Base-by-base conservation (phyloP, 92 coral and sea anemone genomes). In the Hydrozoanthus gracilis region DNA sequence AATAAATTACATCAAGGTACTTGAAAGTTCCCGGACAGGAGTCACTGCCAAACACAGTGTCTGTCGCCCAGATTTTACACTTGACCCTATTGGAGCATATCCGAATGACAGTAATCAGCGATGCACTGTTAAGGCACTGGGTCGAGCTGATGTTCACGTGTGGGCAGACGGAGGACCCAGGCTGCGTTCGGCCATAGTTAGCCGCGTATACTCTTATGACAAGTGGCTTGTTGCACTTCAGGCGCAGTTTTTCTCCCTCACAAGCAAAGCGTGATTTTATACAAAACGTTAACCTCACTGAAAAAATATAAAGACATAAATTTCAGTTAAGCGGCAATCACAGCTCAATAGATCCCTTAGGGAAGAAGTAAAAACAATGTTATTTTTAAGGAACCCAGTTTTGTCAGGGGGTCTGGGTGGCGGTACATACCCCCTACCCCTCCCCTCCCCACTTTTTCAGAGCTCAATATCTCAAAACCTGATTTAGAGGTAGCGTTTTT, bases 21-120 rank as follows among this genome's bases (percentile, higher is more conserved):
- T 93, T 93, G 76, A 75, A 93, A 0, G 91, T 91, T n/a, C 86
- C 92, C 5, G 94, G 92, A 48, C 96, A 93, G 11, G 96, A 91
- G 56, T 93, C 94, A 20, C 92, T 89, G 6, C 62, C 71, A 60
- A 93, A 93, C 20, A 86, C 82, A 9, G 76, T 27, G 45, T 14
- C 46, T 39, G 88, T 89, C 49, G 93, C 96, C 86, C 66, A 89
- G 3, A 93, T 72, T 12, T 86, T 88, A 84, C 96, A 93, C 78
- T 76, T 89, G 4, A 61, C 78, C 76, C 62, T 87, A 83, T 91
- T 87, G 8, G 76, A 65, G 44, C 96, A 93, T 74, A 45, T 91
- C 51, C 20, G 67, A 16, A 74, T 77, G 50, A 89, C 90, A 7
- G 86, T 88, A 8, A 65, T 64, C 27, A 88, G 83, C 7, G 89